Conservation (phyloP, 2,797 vertebrate genomes). For the Sardinella longiceps region DNA sequence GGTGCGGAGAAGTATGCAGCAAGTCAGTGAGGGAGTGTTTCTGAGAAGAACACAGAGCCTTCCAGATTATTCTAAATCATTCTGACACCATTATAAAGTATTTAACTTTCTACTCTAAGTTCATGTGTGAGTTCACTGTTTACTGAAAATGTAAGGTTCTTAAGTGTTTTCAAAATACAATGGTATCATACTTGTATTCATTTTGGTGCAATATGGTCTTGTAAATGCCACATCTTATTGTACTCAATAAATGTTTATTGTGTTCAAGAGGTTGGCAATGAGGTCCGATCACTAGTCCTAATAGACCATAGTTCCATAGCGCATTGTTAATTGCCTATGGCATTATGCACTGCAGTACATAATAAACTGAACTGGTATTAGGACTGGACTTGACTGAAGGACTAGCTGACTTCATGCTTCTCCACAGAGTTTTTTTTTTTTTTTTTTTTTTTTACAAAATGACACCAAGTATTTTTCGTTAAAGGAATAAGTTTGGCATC, state of each 20-base stretch:
- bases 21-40: neutral
- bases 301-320: neutral
- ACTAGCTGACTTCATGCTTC: no score
- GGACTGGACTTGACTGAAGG: neutral
- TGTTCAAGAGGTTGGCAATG: no score
- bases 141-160: neutral
- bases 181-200: neutral
- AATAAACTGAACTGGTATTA: neutral
- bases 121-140: neutral
- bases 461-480: neutral
- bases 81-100: neutral
- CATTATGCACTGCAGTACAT: neutral
- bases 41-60: neutral
- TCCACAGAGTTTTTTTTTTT: no score
- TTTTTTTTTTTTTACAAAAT: no score
- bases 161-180: no score
- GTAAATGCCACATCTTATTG: neutral
- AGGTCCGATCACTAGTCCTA: neutral
- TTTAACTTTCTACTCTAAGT: neutral
- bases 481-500: neutral
- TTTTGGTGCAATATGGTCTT: neutral
- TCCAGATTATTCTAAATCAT: neutral
- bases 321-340: neutral
- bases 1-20: neutral
- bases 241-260: neutral